Conservation (phyloP, 2,113 vertebrate species). For the Oenanthe melanoleuca region DNA sequence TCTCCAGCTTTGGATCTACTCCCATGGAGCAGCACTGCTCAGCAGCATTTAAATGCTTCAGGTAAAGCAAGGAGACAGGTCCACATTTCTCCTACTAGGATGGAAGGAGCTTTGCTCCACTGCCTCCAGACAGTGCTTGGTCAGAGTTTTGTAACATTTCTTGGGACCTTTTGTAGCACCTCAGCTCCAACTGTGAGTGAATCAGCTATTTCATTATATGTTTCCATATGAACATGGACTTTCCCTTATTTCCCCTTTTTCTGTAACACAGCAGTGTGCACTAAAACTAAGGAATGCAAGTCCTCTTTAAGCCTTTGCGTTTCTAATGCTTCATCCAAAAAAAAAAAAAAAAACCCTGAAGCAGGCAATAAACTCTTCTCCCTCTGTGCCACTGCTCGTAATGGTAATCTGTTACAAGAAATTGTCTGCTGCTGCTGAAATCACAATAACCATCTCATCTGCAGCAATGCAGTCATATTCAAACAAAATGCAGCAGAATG, state of each 20-base stretch:
- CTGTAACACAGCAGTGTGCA: neutral
- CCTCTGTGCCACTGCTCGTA: neutral
- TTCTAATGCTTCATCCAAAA: neutral
- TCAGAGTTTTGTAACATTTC: neutral
- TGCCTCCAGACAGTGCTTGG: neutral
- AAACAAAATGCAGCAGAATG: conserved; percentile 28
- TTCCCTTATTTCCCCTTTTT: neutral
- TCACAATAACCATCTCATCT: conserved; percentile 15
- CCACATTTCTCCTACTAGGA: neutral
- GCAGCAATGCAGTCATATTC: conserved; percentile 29
- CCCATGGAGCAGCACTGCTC: neutral
- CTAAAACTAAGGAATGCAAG: conserved; percentile 25
- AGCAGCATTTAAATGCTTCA: neutral
- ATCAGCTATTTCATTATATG: neutral
- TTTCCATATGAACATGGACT: neutral
- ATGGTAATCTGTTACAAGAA: conserved; percentile 54
- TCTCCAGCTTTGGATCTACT: neutral
- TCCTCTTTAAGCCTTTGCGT: conserved; percentile 22
- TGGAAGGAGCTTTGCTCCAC: neutral
- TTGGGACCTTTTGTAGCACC: neutral
- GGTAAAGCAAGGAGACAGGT: neutral
- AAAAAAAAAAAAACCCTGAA: neutral
- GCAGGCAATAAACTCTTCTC: conserved; percentile 27
- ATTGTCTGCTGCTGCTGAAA: conserved; percentile 43
- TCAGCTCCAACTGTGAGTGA: neutral